Conservation (phyloP, 37 sponge, comb jelly and placozoan genomes). For the Spongia lamella region DNA sequence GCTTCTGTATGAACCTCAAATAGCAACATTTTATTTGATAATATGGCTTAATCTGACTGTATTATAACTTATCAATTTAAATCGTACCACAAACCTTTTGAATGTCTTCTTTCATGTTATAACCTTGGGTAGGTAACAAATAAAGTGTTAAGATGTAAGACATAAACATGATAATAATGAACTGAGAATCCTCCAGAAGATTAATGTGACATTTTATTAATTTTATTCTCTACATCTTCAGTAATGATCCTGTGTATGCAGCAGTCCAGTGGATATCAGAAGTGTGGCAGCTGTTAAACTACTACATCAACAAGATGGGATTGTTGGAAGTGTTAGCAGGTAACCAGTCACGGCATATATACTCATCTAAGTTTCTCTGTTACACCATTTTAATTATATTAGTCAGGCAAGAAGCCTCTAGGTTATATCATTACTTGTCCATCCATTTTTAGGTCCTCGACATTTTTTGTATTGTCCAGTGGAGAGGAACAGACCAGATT, state of each 20-base stretch:
- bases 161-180: too few species aligned
- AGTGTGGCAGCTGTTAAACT: constrained; percentile 74
- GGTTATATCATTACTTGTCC: not conserved
- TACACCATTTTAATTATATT: not conserved
- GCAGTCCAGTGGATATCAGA: constrained; percentile 68
- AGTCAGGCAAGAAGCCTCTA: not conserved
- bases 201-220: too few species aligned
- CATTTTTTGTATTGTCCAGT: constrained; percentile 43
- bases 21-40: not conserved
- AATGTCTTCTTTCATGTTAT: too few species aligned
- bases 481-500: constrained; percentile 9
- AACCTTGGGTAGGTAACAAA: too few species aligned
- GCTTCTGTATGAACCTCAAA: not conserved
- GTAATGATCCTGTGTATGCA: constrained; percentile 25
- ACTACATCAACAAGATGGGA: constrained; percentile 44
- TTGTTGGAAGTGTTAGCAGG: constrained; percentile 32
- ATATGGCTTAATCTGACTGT: not conserved
- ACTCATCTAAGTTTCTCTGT: too few species aligned
- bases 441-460: constrained; percentile 13
- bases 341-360: not conserved
- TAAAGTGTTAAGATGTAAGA: too few species aligned
- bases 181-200: too few species aligned
- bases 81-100: too few species aligned
- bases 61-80: not conserved
- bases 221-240: not conserved